Evolutionary conservation across 2,113 vertebrate species (phyloP), one percentile per base, ranked within the genome.

Genomic region (Colaptes auratus): DNA sequence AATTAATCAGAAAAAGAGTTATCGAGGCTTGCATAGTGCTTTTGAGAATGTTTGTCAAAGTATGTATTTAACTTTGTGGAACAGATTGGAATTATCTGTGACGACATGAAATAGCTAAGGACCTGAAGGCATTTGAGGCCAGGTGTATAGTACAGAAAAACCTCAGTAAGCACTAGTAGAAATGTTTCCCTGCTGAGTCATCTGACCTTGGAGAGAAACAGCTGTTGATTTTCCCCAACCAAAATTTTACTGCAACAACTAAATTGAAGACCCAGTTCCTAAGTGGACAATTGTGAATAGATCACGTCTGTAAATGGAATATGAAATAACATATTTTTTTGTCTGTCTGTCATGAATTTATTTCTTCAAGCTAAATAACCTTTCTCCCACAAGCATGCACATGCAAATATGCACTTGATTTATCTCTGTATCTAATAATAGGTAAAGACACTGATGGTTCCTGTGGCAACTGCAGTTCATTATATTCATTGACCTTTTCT

Each of bases 401-500:
- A 82, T 25, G 53, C 15, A 89, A 82, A 53, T 31, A 50, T 10
- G 17, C 13, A 55, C 72, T 63, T 85, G 80, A 84, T 86, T 94
- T 96, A 66, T 65, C 89, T 95, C 79, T 60, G 12, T 90, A 85
- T 91, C 88, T 97, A 91, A 96, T 97, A 87, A 88, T 12, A 90
- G 58, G 46, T 72, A 91, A 97, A 94, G 48, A 69, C 55, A 91
- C 79, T 81, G 25, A 71, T 92, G 21, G 95, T 98, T 97, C 69
- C 97, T 89, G 95, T 93, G 85, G 93, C 25, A 97, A 96, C 97
- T 66, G 35, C 46, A 86, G 48, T 84, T 87, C 89, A 75, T 86
- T 65, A 74, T 88, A 85, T 94, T 95, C 84, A 88, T 96, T 97
- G 93, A 96, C 90, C 88, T 87, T 79, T 94, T 90, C 89, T 89